Conservation (phyloP, 37 sponge, comb jelly and placozoan genomes). For the Spongilla lacustris region DNA sequence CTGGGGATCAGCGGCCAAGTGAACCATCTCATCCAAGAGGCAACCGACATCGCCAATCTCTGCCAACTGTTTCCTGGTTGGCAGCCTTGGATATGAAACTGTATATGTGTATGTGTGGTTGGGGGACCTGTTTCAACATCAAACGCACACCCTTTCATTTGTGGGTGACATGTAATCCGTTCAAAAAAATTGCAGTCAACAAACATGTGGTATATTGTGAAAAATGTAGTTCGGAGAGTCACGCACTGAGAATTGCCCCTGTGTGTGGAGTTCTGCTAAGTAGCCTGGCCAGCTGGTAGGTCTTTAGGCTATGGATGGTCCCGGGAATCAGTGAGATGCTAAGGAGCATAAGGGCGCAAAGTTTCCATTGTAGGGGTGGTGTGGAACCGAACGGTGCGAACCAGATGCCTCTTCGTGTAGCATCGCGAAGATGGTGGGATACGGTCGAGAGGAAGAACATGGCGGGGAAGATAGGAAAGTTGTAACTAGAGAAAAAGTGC, state of each 20-base stretch:
- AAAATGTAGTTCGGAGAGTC: too few relatives aligned
- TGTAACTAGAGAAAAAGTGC: too few relatives aligned
- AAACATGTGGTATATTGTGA: too few relatives aligned
- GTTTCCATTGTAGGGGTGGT: constrained; percentile 43
- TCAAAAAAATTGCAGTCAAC: too few relatives aligned
- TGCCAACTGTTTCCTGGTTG: constrained; percentile 87
- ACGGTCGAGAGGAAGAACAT: constrained; percentile 44
- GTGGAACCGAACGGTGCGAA: constrained; percentile 45
- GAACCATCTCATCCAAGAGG: constrained; percentile 91
- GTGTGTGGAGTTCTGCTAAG: too few relatives aligned
- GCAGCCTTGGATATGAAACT: constrained; percentile 95
- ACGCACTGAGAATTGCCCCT: too few relatives aligned
- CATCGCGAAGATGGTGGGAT: constrained; percentile 65
- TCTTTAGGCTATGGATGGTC: too few relatives aligned
- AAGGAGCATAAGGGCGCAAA: constrained; percentile 18
- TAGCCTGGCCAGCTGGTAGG: too few relatives aligned
- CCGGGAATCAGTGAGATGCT: too few relatives aligned
- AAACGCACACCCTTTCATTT: too few relatives aligned
- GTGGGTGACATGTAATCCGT: too few relatives aligned
- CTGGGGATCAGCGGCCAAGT: constrained; percentile 95
- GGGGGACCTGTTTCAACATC: too few relatives aligned
- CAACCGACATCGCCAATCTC: constrained; percentile 87
- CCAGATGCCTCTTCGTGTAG: constrained; percentile 64
- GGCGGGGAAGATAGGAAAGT: constrained; percentile 8
- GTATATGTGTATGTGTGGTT: neutral